Evolutionary conservation across 2,888 invertebrate species (phyloP).

Genomic region (Exocentrus adspersus): DNA sequence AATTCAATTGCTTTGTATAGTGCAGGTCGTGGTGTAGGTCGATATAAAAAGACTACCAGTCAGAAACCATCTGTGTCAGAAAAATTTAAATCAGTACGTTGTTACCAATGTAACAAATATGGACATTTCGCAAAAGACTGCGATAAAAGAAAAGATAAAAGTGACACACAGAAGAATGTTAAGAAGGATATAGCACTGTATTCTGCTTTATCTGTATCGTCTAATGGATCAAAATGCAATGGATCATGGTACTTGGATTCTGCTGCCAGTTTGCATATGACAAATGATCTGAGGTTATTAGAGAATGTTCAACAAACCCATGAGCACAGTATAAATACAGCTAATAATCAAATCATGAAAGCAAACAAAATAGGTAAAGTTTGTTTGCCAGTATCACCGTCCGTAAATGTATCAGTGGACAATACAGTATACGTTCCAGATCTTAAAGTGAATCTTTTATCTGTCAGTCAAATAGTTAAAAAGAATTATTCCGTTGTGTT

Average conservation of each 20-base stretch:
- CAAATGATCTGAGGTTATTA: background rate
- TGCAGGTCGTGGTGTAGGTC: too few species aligned
- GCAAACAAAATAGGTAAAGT: slow-evolving; percentile 12
- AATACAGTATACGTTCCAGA: slow-evolving; percentile 4
- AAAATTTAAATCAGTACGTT: background rate
- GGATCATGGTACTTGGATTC: background rate
- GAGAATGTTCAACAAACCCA: slow-evolving; percentile 7
- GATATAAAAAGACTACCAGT: background rate
- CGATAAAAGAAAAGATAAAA: slow-evolving; percentile 7
- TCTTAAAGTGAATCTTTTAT: slow-evolving; percentile 12
- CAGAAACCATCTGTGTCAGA: background rate
- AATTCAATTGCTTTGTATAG: background rate
- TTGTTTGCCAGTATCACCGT: background rate
- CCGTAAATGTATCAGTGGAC: background rate
- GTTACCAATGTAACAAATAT: slow-evolving; percentile 25
- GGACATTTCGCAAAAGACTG: slow-evolving; percentile 27
- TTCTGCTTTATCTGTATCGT: slow-evolving; percentile 4
- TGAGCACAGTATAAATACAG: slow-evolving; percentile 7
- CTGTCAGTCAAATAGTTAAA: slow-evolving; percentile 11
- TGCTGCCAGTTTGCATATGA: background rate
- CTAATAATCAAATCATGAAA: slow-evolving; percentile 17
- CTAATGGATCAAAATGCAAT: background rate
- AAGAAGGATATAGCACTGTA: slow-evolving; percentile 10
- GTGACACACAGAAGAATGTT: background rate
- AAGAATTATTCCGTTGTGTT: slow-evolving; percentile 6